These are phyloP conservation scores for Lepus oiostolus DNA, from an alignment of 2,797 vertebrate species.

Conservation along the genomic window DNA sequence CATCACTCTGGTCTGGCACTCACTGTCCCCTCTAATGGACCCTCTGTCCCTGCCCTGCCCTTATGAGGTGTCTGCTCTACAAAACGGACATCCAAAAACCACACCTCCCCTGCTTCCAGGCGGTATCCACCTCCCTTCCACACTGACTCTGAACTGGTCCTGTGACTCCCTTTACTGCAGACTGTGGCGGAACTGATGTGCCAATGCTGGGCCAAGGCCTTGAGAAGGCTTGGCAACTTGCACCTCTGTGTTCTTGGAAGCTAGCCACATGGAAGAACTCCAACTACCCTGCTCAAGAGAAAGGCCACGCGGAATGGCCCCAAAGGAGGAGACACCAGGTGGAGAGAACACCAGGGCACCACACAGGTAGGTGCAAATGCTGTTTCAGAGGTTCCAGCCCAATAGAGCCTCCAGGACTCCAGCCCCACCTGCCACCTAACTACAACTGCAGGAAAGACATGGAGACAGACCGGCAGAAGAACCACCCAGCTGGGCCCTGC, in stretches of 20 bases:
- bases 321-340: fast-evolving
- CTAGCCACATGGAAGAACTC: background rate
- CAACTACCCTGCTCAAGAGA: background rate
- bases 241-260: background rate
- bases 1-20: background rate
- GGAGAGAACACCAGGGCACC: background rate
- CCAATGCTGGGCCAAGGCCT: background rate
- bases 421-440: background rate
- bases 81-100: background rate
- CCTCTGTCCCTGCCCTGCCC: background rate
- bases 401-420: background rate
- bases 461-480: background rate
- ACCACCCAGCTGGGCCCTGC: background rate
- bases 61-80: background rate
- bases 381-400: background rate
- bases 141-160: background rate
- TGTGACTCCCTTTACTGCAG: background rate
- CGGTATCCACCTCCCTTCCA: background rate
- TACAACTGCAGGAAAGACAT: background rate
- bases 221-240: background rate
- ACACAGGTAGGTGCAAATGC: background rate
- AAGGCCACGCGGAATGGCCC: background rate
- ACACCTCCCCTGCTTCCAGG: background rate
- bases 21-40: background rate
- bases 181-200: background rate